These are phyloP conservation scores for Mycetomoellerius zeteki DNA, from an alignment of 1,140 invertebrate genomes.

Conservation along the genomic window DNA sequence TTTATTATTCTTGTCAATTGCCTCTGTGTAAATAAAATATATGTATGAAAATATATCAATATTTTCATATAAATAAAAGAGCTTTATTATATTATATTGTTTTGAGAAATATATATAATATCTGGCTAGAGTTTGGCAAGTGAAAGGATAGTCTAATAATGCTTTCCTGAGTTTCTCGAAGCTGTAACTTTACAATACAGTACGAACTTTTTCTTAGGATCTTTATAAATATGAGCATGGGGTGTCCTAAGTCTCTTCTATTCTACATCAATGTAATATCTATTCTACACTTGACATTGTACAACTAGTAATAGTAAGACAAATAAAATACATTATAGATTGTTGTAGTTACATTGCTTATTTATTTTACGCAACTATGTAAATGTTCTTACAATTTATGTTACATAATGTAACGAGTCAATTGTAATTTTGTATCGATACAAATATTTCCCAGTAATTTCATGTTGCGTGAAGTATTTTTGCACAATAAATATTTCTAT, in stretches of 20 bases:
- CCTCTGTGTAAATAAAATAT: slow-evolving; percentile 29
- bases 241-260: slow-evolving; percentile 66
- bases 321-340: slow-evolving; percentile 81
- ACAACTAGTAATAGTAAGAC: slow-evolving; percentile 77
- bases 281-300: slow-evolving; percentile 73
- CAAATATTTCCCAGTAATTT: not conserved
- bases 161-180: slow-evolving; percentile 16
- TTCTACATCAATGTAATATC: slow-evolving; percentile 68
- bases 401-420: not conserved
- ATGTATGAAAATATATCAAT: slow-evolving; percentile 27
- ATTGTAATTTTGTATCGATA: not conserved
- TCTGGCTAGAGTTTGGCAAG: slow-evolving; percentile 10
- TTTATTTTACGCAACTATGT: slow-evolving; percentile 1
- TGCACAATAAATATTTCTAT: not conserved
- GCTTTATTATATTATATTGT: slow-evolving; percentile 25
- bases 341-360: slow-evolving; percentile 75
- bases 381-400: not conserved
- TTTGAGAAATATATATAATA: not conserved
- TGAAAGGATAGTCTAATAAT: slow-evolving; percentile 30
- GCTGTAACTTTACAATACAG: slow-evolving; percentile 48
- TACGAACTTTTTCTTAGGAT: slow-evolving; percentile 69
- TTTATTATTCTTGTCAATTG: slow-evolving; percentile 13
- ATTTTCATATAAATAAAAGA: slow-evolving; percentile 47
- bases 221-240: slow-evolving; percentile 79
- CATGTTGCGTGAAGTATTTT: too few species aligned